Base-by-base conservation (phyloP, 2,888 invertebrate genomes). In the Catocala fraxini region DNA sequence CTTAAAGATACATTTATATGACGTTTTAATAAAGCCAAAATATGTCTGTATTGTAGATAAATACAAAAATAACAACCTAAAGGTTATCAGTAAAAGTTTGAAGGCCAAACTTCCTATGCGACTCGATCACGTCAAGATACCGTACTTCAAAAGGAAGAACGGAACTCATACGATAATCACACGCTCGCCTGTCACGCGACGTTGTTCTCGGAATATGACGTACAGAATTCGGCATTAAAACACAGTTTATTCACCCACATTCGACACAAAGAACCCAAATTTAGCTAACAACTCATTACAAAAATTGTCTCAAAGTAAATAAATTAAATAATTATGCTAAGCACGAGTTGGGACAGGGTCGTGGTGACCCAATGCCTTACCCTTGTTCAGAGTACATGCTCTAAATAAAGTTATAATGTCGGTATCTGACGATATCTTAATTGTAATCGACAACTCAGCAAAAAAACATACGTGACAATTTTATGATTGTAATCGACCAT, bases 211-310 rank as follows among this genome's bases (percentile, higher is more conserved):
- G 58, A 68, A 63, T 51, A 56, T 63, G 63, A 56, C 56, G 56
- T 43, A 46, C 15, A 34, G 43, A 33, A 43, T 0, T 57, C 34
- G 49, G 43, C 35, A 46, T 34, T 41, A 49, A 58, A 63, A 47
- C 56, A 56, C 64, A 69, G 59, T 63, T 63, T 68, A 68, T 58
- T 71, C 56, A 68, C 68, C 58, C 15, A 34, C 5, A 33, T 15
- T 33, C 7, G 15, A 39, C 46, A 51, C 39, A 47, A 52, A 53
- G 33, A 13, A 6, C 13, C 10, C 5, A n/a, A 49, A 46, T 48
- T 12, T 49, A 9, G 4, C 52, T 54, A 12, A 25, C 10, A 12
- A 64, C 52, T 56, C 33, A 56, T 45, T 42, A 48, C 51, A 13
- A n/a, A 43, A 46, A 42, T 46, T n/a, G 10, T 46, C 12, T 11